phyloP scores from a whole-genome alignment of 2,888 invertebrate genomes.

The Epinotia nisella region DNA sequence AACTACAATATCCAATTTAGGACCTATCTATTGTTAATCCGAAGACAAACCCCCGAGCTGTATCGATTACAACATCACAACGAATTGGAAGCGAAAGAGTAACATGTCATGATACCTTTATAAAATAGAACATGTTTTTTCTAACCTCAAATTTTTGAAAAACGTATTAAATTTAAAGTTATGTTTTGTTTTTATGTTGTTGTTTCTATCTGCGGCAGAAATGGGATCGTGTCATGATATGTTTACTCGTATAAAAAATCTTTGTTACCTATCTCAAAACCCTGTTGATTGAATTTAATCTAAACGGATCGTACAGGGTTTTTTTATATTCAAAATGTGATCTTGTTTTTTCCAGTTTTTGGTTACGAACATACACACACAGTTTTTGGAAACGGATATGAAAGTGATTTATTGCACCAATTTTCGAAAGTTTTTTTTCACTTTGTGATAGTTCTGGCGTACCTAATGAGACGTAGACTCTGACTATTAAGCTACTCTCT shows the following conservation, averaged over 20 bases:
- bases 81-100: slow-evolving; percentile 56
- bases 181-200: slow-evolving; percentile 27
- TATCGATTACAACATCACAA: slow-evolving; percentile 68
- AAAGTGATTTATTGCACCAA: too few relatives aligned
- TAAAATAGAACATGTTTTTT: slow-evolving; percentile 30
- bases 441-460: too few relatives aligned
- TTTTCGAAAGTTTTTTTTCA: too few relatives aligned
- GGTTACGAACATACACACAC: too few relatives aligned
- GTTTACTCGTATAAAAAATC: neutral
- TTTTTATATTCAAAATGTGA: neutral
- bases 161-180: slow-evolving; percentile 5
- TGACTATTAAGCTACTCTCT: too few relatives aligned
- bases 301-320: neutral
- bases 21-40: slow-evolving; percentile 43
- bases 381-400: too few relatives aligned
- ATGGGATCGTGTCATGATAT: neutral
- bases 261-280: neutral
- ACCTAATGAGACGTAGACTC: too few relatives aligned
- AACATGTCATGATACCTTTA: slow-evolving; percentile 51
- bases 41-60: slow-evolving; percentile 51
- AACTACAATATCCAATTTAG: slow-evolving; percentile 49
- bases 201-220: neutral
- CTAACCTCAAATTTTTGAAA: neutral
- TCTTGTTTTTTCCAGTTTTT: neutral
- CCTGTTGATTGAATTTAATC: neutral